A percentile compares a stretch with the other conserved stretches of the same genome.
These are phyloP conservation scores for Panopea generosa DNA, from an alignment of 2,888 invertebrate genomes.

Conservation along the genomic window DNA sequence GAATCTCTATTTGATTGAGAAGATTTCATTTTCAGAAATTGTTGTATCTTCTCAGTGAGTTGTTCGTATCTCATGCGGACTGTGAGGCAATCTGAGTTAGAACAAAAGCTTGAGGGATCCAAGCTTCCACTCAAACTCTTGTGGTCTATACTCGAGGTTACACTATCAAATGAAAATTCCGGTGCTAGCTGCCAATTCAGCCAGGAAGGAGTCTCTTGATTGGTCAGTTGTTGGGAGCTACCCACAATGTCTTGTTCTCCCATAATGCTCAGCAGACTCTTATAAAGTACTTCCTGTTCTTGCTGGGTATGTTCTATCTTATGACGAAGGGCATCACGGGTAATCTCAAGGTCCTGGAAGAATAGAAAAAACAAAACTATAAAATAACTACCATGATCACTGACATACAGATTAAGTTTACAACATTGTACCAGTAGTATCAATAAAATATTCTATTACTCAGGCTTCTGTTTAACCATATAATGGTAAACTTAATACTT, in stretches of 20 bases:
- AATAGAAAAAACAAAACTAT: no score
- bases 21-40: slow-evolving; percentile 37
- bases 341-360: slow-evolving; percentile 78
- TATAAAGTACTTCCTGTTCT: slow-evolving; percentile 63
- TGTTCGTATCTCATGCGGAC: slow-evolving; percentile 57
- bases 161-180: slow-evolving; percentile 62
- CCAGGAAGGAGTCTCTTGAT: slow-evolving; percentile 43
- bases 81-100: slow-evolving; percentile 45
- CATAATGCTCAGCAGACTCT: slow-evolving; percentile 62
- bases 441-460: no score
- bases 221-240: slow-evolving; percentile 17
- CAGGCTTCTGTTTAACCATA: no score
- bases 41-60: slow-evolving; percentile 47
- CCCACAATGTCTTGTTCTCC: slow-evolving; percentile 42
- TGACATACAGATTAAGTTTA: no score
- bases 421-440: no score
- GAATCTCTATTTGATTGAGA: background rate
- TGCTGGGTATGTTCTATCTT: slow-evolving; percentile 71
- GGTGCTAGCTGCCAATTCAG: slow-evolving; percentile 66
- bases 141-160: slow-evolving; percentile 40
- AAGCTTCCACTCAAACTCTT: slow-evolving; percentile 53
- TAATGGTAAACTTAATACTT: no score
- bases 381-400: no score
- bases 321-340: slow-evolving; percentile 74
- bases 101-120: slow-evolving; percentile 38